phyloP scores from a whole-genome alignment of 1,140 invertebrate species.

The Procambarus clarkii region DNA sequence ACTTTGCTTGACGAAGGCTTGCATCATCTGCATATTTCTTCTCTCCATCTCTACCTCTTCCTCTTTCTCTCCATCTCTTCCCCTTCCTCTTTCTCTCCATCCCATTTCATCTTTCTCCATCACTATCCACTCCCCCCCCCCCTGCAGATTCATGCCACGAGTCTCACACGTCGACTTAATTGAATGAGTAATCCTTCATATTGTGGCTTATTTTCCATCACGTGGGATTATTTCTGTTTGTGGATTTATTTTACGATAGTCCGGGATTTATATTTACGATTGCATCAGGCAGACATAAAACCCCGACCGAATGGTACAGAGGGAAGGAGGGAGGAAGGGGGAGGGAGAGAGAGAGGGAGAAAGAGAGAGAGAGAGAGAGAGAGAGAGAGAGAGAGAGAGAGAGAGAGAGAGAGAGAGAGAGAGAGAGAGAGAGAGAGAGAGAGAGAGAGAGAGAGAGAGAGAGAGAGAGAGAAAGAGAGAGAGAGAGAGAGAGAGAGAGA shows the following conservation, averaged over 20 bases:
- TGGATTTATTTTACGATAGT: conserved; percentile 55
- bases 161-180: conserved; percentile 34
- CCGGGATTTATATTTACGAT: conserved; percentile 52
- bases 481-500: background rate
- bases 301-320: background rate
- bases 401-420: too few species aligned
- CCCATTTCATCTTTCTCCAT: background rate
- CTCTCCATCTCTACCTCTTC: conserved; percentile 13
- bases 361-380: background rate
- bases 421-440: background rate
- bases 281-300: conserved; percentile 52
- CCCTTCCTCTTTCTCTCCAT: conserved; percentile 7
- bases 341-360: background rate
- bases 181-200: conserved; percentile 46
- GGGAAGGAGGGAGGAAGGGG: background rate
- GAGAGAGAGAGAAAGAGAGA: background rate
- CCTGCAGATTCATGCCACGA: conserved; percentile 7
- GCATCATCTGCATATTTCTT: background rate
- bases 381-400: background rate
- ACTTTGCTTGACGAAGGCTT: too few species aligned
- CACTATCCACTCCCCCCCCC: background rate
- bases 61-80: background rate
- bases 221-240: conserved; percentile 45
- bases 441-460: background rate
- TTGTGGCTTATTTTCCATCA: conserved; percentile 30